A percentile compares a stretch with the other conserved stretches of the same genome.
phyloP scores from a whole-genome alignment of 1,140 invertebrate species.

The Cepaea nemoralis region DNA sequence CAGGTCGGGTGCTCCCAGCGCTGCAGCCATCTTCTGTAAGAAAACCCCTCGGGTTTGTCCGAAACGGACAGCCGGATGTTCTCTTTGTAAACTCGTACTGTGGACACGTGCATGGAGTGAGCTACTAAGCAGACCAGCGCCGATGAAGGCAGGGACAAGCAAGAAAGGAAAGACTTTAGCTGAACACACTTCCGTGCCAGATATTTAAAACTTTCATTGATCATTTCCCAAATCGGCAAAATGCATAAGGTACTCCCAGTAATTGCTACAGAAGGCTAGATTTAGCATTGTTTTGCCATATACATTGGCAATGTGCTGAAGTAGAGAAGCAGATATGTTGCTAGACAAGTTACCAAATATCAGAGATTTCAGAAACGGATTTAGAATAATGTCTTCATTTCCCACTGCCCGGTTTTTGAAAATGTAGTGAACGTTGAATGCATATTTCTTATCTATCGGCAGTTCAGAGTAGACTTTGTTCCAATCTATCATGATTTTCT shows the following conservation, averaged over 20 bases:
- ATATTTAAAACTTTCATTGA: constrained; percentile 27
- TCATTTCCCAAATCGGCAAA: constrained; percentile 24
- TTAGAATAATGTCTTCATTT: constrained; percentile 10
- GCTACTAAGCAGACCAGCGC: neutral
- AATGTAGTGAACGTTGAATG: constrained; percentile 23
- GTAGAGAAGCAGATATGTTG: constrained; percentile 9
- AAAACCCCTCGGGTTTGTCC: constrained; percentile 17
- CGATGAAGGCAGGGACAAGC: constrained; percentile 21
- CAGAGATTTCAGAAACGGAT: constrained; percentile 24
- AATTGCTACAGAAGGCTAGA: constrained; percentile 28
- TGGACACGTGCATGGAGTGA: neutral
- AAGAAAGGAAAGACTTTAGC: constrained; percentile 12
- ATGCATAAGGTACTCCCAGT: constrained; percentile 37
- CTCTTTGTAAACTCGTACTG: constrained; percentile 25
- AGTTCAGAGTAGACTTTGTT: neutral
- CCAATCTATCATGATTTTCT: constrained; percentile 15
- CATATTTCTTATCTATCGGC: neutral
- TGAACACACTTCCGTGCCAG: constrained; percentile 11
- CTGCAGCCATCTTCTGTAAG: neutral
- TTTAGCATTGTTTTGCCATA: constrained; percentile 20
- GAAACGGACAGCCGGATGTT: neutral
- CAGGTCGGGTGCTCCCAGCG: neutral
- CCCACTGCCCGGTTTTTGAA: constrained; percentile 14
- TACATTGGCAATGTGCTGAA: constrained; percentile 3
- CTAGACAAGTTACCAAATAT: constrained; percentile 35